These are phyloP conservation scores for Lagorchestes hirsutus DNA, from an alignment of 2,797 vertebrate species.

Conservation along the genomic window DNA sequence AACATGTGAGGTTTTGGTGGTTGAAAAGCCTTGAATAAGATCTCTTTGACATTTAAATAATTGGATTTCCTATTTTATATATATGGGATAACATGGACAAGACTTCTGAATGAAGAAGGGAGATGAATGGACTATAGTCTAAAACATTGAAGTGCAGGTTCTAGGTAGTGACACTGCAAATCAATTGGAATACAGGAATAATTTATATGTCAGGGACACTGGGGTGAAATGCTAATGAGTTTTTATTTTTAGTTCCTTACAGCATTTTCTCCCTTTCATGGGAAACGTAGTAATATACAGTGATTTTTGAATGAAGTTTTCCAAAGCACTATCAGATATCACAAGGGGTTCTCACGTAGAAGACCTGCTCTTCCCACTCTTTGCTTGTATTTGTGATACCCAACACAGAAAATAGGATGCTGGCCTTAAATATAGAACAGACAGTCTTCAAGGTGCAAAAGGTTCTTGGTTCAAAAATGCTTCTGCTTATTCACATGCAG, in stretches of 20 bases:
- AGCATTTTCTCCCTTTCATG: background rate
- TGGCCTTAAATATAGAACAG: background rate
- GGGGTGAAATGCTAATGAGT: background rate
- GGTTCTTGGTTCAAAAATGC: background rate
- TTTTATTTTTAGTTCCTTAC: background rate
- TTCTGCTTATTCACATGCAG: conserved; percentile 13
- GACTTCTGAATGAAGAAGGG: background rate
- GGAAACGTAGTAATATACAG: background rate
- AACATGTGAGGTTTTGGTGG: background rate
- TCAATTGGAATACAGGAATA: background rate
- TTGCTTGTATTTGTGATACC: background rate
- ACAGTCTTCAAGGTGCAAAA: background rate
- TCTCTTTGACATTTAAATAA: background rate
- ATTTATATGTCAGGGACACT: background rate
- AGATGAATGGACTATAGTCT: background rate
- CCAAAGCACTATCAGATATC: background rate
- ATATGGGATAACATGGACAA: background rate
- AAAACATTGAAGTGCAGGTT: background rate
- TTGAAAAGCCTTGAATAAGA: background rate
- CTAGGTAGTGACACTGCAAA: background rate
- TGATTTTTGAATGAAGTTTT: background rate
- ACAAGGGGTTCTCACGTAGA: background rate
- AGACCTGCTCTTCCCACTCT: background rate
- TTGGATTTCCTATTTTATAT: background rate
- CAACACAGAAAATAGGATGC: background rate